Evolutionary conservation across 1,140 invertebrate genomes (phyloP), one percentile per base, ranked within the genome.

Genomic region (Lordiphosa mommai): DNA sequence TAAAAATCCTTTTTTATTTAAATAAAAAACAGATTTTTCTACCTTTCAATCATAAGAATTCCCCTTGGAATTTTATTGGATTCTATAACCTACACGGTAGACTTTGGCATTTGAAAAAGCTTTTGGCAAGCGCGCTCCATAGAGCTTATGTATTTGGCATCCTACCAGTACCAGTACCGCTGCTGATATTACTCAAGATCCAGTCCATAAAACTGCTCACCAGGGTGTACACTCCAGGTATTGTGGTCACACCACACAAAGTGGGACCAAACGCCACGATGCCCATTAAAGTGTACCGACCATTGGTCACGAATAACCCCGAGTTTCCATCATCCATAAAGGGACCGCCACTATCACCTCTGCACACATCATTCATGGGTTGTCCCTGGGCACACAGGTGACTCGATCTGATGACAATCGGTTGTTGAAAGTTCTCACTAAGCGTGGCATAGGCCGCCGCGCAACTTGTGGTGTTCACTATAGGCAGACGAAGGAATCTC

Each of bases 191-290:
- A 0, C 50, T 55, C 20, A 61, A 52, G 27, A 93, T 92, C 92
- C 92, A 93, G 14, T 86, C 61, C 6, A 90, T 36, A 61, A 91
- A 92, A 5, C 82, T 55, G 3, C 89, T 77, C 2, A 93, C 79
- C 8, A 88, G 87, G 7, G 91, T 93, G 61, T 93, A 93, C 3
- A 93, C 89, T 0, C 90, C 92, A 2, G 92, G 92, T 36, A 89
- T 61, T 7, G 86, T 88, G 17, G 84, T 71, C 3, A 87, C 59
- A 0, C 88, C 88, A 44, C 94, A 94, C 0, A 89, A 73, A 29
- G 90, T 91, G 1, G 91, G 90, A 0, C 94, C 94, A 70, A 92
- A 94, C 1, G 93, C 94, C 0, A 94, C 93, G 12, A 94, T 88
- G 1, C 93, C 94, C 1, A 93, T 87, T 14, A 94, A 86, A 17